A percentile compares a stretch with the other conserved stretches of the same genome.
phyloP scores from a whole-genome alignment of 2,888 invertebrate genomes.

The Mythimna ferrago region DNA sequence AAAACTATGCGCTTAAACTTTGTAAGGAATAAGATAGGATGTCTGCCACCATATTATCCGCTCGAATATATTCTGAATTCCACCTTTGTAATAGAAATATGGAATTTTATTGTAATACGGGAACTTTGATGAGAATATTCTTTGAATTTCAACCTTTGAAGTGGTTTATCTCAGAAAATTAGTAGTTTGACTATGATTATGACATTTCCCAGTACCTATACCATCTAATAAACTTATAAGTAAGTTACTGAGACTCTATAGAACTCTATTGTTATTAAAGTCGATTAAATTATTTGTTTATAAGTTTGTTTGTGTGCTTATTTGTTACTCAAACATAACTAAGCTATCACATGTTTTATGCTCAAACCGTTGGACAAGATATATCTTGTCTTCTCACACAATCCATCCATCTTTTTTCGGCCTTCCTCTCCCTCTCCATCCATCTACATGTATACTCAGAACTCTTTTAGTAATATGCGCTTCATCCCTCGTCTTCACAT shows the following conservation, averaged over 20 bases:
- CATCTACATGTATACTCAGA: too few species aligned
- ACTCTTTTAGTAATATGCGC: too few species aligned
- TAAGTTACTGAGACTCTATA: background rate
- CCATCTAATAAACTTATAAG: background rate
- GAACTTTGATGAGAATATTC: background rate
- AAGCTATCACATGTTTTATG: too few species aligned
- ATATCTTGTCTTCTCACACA: too few species aligned
- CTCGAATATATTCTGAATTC: background rate
- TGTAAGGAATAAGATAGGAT: background rate
- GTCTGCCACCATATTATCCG: background rate
- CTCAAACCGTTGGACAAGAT: too few species aligned
- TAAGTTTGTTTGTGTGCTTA: too few species aligned
- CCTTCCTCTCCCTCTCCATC: too few species aligned
- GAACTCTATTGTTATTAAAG: background rate
- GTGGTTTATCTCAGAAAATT: background rate
- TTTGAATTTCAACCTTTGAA: background rate
- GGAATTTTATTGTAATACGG: background rate
- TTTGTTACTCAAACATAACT: too few species aligned
- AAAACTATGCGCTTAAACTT: background rate
- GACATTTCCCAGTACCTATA: background rate
- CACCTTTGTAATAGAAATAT: background rate
- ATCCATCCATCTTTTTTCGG: too few species aligned
- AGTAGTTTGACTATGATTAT: too few species aligned
- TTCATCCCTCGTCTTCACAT: too few species aligned
- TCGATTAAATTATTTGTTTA: background rate